Conservation (phyloP, 1,140 invertebrate species). For the Caenorhabditis briggsae region DNA sequence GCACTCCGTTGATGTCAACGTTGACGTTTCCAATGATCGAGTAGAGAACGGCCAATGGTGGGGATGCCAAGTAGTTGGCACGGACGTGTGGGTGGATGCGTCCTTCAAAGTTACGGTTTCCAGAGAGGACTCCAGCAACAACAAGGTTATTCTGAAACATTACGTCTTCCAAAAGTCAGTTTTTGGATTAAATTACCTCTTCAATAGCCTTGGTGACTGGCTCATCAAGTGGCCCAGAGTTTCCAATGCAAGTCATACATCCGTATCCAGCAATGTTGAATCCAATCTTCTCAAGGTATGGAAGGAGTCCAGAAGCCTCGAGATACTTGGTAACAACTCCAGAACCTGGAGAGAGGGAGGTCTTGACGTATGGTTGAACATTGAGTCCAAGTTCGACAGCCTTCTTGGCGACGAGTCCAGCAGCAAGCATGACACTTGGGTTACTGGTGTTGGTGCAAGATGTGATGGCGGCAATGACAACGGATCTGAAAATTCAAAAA, state of each 20-base stretch:
- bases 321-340: slow-evolving; percentile 98
- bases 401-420: slow-evolving; percentile 83
- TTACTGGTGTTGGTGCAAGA: slow-evolving; percentile 98
- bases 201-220: slow-evolving; percentile 92
- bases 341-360: slow-evolving; percentile 93
- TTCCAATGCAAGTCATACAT: slow-evolving; percentile 99
- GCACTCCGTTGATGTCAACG: slow-evolving; percentile 88
- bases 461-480: slow-evolving; percentile 96
- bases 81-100: slow-evolving; percentile 94
- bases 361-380: slow-evolving; percentile 94
- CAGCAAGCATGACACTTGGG: slow-evolving; percentile 95
- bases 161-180: neutral
- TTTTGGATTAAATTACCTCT: slow-evolving; percentile 81
- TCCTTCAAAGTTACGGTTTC: slow-evolving; percentile 97
- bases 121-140: slow-evolving; percentile 92
- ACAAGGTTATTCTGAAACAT: slow-evolving; percentile 86
- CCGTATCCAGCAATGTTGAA: slow-evolving; percentile 95
- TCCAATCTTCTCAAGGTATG: slow-evolving; percentile 88
- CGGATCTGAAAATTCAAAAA: slow-evolving; percentile 82
- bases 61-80: slow-evolving; percentile 96
- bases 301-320: slow-evolving; percentile 85
- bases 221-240: slow-evolving; percentile 92
- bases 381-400: slow-evolving; percentile 90
- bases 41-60: slow-evolving; percentile 94
- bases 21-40: slow-evolving; percentile 92